phyloP scores from a whole-genome alignment of 2,797 vertebrate genomes.

The Craterocephalus amniculus region DNA sequence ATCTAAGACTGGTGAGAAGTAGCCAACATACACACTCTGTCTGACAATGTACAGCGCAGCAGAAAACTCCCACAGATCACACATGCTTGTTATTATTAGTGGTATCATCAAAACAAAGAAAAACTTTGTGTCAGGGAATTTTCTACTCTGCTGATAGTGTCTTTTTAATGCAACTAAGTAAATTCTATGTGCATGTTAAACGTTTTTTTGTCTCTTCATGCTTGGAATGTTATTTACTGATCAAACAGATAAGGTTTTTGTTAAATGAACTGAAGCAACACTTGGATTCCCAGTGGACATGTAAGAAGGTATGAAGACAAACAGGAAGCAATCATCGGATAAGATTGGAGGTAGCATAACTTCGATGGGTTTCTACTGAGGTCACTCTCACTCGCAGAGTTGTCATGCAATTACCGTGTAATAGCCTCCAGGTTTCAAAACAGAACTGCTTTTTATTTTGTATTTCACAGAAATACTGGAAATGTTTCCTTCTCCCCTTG shows the following conservation, averaged over 20 bases:
- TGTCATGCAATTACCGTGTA: constrained; percentile 36
- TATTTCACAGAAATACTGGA: constrained; percentile 39
- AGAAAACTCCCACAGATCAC: constrained; percentile 26
- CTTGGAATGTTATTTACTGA: constrained; percentile 81
- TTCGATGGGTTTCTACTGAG: constrained; percentile 40
- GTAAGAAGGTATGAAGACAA: constrained; percentile 44
- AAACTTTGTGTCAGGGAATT: constrained; percentile 19
- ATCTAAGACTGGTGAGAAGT: constrained; percentile 39
- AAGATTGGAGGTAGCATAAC: constrained; percentile 57
- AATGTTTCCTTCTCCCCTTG: constrained; percentile 17
- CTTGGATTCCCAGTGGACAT: constrained; percentile 58
- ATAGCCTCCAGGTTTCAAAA: constrained; percentile 35
- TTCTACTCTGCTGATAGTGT: constrained; percentile 4
- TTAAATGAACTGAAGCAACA: constrained; percentile 62
- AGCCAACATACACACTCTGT: constrained; percentile 39
- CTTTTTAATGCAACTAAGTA: background rate
- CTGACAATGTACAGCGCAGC: constrained; percentile 40
- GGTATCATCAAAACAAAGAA: constrained; percentile 30
- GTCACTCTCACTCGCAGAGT: constrained; percentile 17
- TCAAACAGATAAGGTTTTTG: constrained; percentile 68
- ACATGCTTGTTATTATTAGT: constrained; percentile 34
- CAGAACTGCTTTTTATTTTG: constrained; percentile 32
- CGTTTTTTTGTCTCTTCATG: constrained; percentile 4
- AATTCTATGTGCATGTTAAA: constrained; percentile 11
- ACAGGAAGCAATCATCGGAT: constrained; percentile 71